These are phyloP conservation scores for Malaclemys terrapin DNA, from an alignment of 2,113 vertebrate species.

Conservation along the genomic window DNA sequence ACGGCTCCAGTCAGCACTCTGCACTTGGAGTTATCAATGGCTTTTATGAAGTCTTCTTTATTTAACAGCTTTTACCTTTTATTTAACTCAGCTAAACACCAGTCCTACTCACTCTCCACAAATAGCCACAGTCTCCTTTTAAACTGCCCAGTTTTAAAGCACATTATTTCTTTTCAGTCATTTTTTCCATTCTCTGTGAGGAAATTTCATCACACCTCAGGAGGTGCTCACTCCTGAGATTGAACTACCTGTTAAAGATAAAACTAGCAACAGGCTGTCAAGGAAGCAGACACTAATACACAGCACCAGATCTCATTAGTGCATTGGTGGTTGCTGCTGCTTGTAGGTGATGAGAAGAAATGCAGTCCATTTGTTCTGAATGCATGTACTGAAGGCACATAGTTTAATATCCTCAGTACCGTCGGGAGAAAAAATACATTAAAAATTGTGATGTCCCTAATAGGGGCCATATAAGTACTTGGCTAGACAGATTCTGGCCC, in stretches of 20 bases:
- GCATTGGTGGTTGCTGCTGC: not conserved
- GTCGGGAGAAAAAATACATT: not conserved
- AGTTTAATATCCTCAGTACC: not conserved
- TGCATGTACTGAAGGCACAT: not conserved
- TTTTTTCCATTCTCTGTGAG: slow-evolving; percentile 18
- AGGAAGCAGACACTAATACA: not conserved
- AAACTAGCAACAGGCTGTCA: not conserved
- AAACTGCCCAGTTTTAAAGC: not conserved
- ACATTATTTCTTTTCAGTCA: not conserved
- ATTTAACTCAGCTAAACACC: not conserved
- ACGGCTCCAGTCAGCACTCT: not conserved
- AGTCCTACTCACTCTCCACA: not conserved
- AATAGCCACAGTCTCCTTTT: not conserved
- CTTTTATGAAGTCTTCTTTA: not conserved
- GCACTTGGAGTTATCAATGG: not conserved
- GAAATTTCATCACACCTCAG: not conserved
- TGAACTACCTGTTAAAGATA: not conserved
- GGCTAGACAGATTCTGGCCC: not conserved
- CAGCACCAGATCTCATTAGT: slow-evolving; percentile 8
- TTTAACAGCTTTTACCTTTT: slow-evolving; percentile 30
- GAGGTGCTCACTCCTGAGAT: not conserved
- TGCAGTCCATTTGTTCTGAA: not conserved
- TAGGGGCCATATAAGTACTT: not conserved
- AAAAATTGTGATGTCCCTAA: not conserved
- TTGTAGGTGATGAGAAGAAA: rapidly evolving